Base-by-base conservation (phyloP, 2,113 vertebrate genomes). In the Lycocorax pyrrhopterus region DNA sequence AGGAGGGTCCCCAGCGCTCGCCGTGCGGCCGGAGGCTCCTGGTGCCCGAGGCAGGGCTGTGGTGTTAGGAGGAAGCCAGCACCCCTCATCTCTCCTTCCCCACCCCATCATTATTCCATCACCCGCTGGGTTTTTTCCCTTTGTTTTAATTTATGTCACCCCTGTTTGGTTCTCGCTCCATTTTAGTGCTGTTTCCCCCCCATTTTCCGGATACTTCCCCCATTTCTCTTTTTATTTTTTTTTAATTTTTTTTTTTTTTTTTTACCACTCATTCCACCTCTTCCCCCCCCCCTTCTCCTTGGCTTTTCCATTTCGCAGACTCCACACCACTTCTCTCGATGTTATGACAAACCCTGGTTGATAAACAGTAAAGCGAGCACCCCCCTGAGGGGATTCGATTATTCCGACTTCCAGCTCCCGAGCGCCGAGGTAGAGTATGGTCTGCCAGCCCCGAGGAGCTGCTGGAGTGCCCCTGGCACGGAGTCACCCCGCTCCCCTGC, bases 331-430 rank as follows among this genome's bases (percentile, higher is more conserved):
- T 98, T 98, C 97, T 98, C 98, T 47, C 99, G 99, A 97, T 99
- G 99, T 98, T 99, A 99, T 98, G 99, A 99, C 98, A 99, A 99
- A 98, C 99, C 99, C 98, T 99, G 99, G 99, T 98, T 99, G 98
- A 98, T 99, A 98, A 99, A 99, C 99, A 99, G 99, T 99, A 99
- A 99, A 99, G 98, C 98, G 92, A 96, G 98, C 97, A 98, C 98
- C 97, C 98, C 98, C 90, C 96, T 98, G 98, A 98, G 98, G 99
- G 99, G 98, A 98, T 98, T 98, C 98, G 98, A 98, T 98, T 99
- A 98, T 98, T 97, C 99, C 98, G 99, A 99, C 97, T 78, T 98
- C 96, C 98, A 98, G 97, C 98, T 98, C 95, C 74, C 91, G 41
- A 94, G 97, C 89, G 58, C 96, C 25, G 98, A 98, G 98, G 98